A percentile compares a stretch with the other conserved stretches of the same genome.
Evolutionary conservation across 1,140 invertebrate species (phyloP).

Genomic region (Drosophila trapezifrons): DNA sequence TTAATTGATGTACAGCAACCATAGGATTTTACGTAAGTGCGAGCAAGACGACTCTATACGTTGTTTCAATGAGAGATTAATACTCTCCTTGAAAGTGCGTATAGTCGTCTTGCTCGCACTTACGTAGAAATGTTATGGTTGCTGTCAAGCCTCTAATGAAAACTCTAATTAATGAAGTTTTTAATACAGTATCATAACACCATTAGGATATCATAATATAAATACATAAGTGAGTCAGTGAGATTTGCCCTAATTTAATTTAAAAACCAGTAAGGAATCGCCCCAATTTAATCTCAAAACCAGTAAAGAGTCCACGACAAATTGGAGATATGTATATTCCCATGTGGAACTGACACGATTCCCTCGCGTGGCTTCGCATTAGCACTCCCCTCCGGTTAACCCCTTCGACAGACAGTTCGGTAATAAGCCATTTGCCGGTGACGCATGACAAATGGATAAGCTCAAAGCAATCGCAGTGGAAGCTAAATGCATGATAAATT

Average conservation of each 20-base stretch:
- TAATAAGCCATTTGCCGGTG: slow-evolving; percentile 11
- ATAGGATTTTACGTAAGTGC: no score
- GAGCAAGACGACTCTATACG: no score
- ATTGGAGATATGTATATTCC: slow-evolving; percentile 6
- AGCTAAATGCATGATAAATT: slow-evolving; percentile 50
- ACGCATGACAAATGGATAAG: slow-evolving; percentile 35
- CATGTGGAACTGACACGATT: not conserved
- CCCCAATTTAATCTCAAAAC: not conserved
- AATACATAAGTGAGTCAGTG: slow-evolving; percentile 3
- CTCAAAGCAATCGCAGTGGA: slow-evolving; percentile 18
- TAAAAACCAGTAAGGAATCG: not conserved
- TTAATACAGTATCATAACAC: no score
- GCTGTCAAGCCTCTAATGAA: no score
- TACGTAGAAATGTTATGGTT: no score
- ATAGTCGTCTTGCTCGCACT: no score
- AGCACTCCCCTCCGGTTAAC: slow-evolving; percentile 1
- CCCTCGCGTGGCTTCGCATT: slow-evolving; percentile 6
- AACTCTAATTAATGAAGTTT: no score
- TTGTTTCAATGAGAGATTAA: no score
- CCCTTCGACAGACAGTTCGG: slow-evolving; percentile 13
- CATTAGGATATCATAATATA: no score
- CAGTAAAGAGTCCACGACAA: not conserved
- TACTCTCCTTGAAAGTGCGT: no score
- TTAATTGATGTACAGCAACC: no score
- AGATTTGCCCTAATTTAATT: not conserved